Base-by-base conservation (phyloP, 2,888 invertebrate species). In the Halocaridina rubra region DNA sequence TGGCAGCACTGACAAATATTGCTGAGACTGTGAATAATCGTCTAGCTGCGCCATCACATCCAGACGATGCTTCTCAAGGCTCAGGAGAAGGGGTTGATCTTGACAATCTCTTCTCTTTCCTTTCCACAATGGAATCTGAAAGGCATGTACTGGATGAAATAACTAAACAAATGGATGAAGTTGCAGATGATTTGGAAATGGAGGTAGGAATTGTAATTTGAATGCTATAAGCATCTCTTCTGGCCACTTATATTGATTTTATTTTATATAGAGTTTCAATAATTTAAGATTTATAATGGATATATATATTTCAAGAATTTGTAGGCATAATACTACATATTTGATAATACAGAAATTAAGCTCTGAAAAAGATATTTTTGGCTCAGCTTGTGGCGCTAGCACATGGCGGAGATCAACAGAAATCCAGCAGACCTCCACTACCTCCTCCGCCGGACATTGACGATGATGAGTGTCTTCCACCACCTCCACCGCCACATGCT, bases 101-200 rank as follows among this genome's bases (percentile, higher is more conserved):
- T 89, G 97, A 97, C 91, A 96, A 96, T 91, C 92, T 97, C 89
- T 97, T 97, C 91, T 96, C 96, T 84, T 97, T 97, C 91, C 92
- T 97, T 27, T 96, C 96, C 0, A 97, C 97, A 89, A 95, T 95
- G 57, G 93, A 93, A 86, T 92, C 92, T 0, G 92, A 93, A 88
- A 94, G 94, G 88, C 93, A 94, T 72, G 91, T 94, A 22, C 94
- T 96, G 80, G 95, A 96, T 16, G 96, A 96, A 91, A 96, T 96
- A 61, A 95, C 95, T 0, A 95, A 95, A 89, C 94, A 95, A 89
- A 96, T 96, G 95, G 94, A 95, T 90, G 94, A 95, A 89, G 92
- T 96, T 3, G 96, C 95, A 1, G 95, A 95, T 90, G 96, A 96
- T 90, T 91, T 96, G 81, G 95, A 96, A 90, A 94, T 95, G 27